Conservation (phyloP, 23 tunicate species). For the Ascidia mentula region DNA sequence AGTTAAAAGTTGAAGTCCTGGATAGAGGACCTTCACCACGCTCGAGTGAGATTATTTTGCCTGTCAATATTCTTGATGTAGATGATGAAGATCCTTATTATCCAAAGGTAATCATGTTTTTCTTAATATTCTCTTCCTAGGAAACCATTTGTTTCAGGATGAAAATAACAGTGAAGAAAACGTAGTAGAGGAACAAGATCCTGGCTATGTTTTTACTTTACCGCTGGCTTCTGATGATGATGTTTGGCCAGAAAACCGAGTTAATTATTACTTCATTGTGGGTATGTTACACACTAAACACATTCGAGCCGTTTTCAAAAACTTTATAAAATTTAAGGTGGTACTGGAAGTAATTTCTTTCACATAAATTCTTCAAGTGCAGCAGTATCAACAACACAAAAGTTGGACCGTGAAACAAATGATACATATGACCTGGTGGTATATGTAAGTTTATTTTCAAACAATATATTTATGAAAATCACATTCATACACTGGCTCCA, state of each 20-base stretch:
- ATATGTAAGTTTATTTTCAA: constrained; percentile 25
- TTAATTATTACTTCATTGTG: constrained; percentile 55
- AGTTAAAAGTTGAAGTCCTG: constrained; percentile 22
- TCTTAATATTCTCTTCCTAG: not conserved
- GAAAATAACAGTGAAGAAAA: constrained; percentile 14
- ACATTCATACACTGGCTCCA: too few relatives aligned
- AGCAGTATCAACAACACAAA: not conserved
- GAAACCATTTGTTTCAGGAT: not conserved
- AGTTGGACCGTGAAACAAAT: constrained; percentile 35
- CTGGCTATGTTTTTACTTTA: not conserved
- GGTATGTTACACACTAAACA: constrained; percentile 28
- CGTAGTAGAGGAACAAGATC: constrained; percentile 18
- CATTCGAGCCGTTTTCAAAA: not conserved
- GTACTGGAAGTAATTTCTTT: constrained; percentile 11
- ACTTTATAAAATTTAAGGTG: constrained; percentile 21
- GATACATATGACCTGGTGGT: constrained; percentile 34
- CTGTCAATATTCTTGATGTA: not conserved
- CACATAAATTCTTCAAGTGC: constrained; percentile 25
- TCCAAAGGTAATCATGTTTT: not conserved
- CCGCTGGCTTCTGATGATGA: constrained; percentile 39
- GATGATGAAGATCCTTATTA: constrained; percentile 6
- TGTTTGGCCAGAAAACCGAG: constrained; percentile 21
- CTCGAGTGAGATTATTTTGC: not conserved
- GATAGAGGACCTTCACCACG: constrained; percentile 10
- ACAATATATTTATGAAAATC: too few relatives aligned